A percentile compares a stretch with the other conserved stretches of the same genome.
Evolutionary conservation across 2,113 vertebrate species (phyloP).

Genomic region (Variabilichromis moorii): DNA sequence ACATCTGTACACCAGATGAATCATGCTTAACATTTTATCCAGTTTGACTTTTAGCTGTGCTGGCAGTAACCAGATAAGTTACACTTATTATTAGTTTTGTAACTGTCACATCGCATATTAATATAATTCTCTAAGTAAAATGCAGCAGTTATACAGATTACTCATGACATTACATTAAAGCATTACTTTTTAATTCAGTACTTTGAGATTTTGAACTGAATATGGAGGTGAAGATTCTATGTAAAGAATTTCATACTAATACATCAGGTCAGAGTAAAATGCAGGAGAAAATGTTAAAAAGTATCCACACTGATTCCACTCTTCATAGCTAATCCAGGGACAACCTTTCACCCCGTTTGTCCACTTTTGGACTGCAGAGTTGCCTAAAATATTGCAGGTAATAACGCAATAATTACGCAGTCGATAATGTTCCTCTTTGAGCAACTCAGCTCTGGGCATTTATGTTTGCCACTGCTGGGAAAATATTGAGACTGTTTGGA

Average conservation of each 20-base stretch:
- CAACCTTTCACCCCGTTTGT: background rate
- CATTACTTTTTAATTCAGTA: background rate
- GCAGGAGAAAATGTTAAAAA: accelerated
- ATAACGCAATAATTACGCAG: background rate
- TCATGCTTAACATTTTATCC: background rate
- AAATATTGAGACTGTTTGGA: slow-evolving; percentile 21
- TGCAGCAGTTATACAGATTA: background rate
- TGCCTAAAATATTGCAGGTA: background rate
- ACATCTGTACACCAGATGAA: background rate
- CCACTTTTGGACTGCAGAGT: background rate
- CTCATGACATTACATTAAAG: background rate
- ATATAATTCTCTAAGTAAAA: background rate
- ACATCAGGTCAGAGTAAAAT: background rate
- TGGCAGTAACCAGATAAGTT: background rate
- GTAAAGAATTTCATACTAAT: background rate
- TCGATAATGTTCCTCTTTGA: slow-evolving; percentile 19
- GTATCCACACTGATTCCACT: background rate
- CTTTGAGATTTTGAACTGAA: background rate
- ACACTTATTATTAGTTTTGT: background rate
- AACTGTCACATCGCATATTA: background rate
- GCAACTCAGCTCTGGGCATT: background rate
- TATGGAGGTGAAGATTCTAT: accelerated
- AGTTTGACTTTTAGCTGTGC: background rate
- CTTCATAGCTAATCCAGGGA: background rate
- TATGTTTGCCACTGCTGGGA: background rate